Evolutionary conservation across 2,113 vertebrate species (phyloP).

Genomic region (Spilogale gracilis): DNA sequence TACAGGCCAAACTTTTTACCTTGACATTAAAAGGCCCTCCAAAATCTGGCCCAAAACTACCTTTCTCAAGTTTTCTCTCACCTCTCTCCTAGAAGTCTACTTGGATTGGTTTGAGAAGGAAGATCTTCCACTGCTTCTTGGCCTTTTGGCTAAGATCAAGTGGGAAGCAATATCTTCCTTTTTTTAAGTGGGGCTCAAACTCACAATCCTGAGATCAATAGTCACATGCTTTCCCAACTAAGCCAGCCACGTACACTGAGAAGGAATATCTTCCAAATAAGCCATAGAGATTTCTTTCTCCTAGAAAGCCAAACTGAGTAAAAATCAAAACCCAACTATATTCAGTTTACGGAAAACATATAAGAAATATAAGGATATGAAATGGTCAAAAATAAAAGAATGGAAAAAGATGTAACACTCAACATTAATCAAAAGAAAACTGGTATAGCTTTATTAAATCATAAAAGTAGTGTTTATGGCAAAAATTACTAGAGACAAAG

Average conservation of each 20-base stretch:
- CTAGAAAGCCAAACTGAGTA: background rate
- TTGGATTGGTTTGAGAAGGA: background rate
- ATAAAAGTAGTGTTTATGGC: background rate
- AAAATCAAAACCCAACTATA: background rate
- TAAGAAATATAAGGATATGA: background rate
- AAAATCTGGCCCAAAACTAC: background rate
- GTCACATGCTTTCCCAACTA: background rate
- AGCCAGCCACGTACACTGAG: background rate
- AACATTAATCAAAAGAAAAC: slow-evolving; percentile 29
- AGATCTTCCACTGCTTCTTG: background rate
- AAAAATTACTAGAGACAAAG: background rate
- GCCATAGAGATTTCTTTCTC: background rate
- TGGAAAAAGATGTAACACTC: background rate
- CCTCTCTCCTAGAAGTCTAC: background rate
- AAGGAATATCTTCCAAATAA: background rate
- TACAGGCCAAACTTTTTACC: background rate
- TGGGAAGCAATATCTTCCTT: background rate
- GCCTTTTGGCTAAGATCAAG: background rate
- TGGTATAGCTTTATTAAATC: slow-evolving; percentile 40
- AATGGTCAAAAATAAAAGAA: background rate
- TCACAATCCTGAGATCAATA: background rate
- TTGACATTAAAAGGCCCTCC: background rate
- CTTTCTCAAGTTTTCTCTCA: background rate
- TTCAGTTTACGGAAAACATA: background rate
- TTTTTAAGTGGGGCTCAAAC: background rate